A percentile compares a stretch with the other conserved stretches of the same genome.
phyloP scores from a whole-genome alignment of 2,797 vertebrate species.

The Tachyglossus aculeatus region DNA sequence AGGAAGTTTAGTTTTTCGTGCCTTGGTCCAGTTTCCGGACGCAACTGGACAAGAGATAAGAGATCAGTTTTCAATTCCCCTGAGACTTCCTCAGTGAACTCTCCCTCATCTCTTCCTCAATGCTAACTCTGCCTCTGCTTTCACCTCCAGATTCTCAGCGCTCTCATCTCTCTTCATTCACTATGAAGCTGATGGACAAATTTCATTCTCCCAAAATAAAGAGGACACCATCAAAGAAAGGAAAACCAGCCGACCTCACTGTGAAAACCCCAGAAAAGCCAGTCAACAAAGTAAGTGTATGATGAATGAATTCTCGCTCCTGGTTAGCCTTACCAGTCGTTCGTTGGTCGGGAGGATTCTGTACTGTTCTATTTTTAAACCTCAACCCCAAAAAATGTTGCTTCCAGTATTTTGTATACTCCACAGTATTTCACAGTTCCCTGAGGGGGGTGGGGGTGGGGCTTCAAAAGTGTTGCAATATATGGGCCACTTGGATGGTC shows the following conservation, averaged over 20 bases:
- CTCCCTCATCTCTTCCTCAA: background rate
- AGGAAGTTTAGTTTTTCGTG: too few relatives aligned
- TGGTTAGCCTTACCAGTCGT: background rate
- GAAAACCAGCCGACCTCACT: slow-evolving; percentile 88
- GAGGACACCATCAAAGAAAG: slow-evolving; percentile 95
- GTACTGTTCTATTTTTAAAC: background rate
- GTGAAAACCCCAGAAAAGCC: slow-evolving; percentile 90
- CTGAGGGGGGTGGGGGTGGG: slow-evolving; percentile 8
- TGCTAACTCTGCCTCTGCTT: slow-evolving; percentile 11
- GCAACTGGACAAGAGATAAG: too few relatives aligned
- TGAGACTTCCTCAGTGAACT: background rate
- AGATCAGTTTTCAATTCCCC: too few relatives aligned
- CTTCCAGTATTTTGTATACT: background rate
- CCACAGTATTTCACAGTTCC: background rate
- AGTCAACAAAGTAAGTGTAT: slow-evolving; percentile 85
- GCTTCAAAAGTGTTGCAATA: background rate
- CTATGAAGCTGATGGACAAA: slow-evolving; percentile 98
- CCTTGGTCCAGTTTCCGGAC: too few relatives aligned
- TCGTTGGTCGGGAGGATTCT: background rate
- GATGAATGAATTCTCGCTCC: background rate
- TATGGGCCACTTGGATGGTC: background rate
- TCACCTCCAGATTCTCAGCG: slow-evolving; percentile 89
- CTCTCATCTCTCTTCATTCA: slow-evolving; percentile 97
- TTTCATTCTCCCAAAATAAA: slow-evolving; percentile 99
- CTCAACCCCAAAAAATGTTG: background rate